Evolutionary conservation across 2,797 vertebrate genomes (phyloP).

Genomic region (Gymnoscopelus microlampas): DNA sequence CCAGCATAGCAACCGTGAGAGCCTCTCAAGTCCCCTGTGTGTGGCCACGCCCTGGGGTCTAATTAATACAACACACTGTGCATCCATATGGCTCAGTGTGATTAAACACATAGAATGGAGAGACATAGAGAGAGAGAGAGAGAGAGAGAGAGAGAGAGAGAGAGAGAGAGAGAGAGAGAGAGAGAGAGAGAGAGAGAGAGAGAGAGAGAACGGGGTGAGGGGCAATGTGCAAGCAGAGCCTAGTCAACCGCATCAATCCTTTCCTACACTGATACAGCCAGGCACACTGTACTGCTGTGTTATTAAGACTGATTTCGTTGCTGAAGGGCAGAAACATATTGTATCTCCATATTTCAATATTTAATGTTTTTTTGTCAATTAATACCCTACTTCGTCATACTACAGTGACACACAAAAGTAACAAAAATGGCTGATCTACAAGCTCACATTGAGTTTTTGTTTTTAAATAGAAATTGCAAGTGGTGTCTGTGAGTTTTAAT

Average conservation of each 20-base stretch:
- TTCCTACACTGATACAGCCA: constrained; percentile 42
- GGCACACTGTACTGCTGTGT: constrained; percentile 25
- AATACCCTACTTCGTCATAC: too few relatives aligned
- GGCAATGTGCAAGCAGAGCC: background rate
- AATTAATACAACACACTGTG: constrained; percentile 78
- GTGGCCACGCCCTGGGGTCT: constrained; percentile 69
- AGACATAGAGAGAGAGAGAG: constrained; percentile 20
- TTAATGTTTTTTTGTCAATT: too few relatives aligned
- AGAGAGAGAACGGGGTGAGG: too few relatives aligned
- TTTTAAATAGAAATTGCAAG: too few relatives aligned
- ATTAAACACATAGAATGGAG: constrained; percentile 59
- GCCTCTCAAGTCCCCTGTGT: constrained; percentile 47
- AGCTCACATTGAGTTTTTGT: too few relatives aligned
- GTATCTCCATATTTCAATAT: too few relatives aligned
- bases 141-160: constrained; percentile 9
- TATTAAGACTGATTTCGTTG: background rate
- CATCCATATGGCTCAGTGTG: constrained; percentile 75
- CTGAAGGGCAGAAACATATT: too few relatives aligned
- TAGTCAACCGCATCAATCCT: background rate
- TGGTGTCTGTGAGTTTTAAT: too few relatives aligned
- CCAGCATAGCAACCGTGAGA: constrained; percentile 57
- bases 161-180: constrained; percentile 19
- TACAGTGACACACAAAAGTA: too few relatives aligned
- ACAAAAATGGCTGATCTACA: too few relatives aligned
- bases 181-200: constrained; percentile 1